These are phyloP conservation scores for Cyprinodon variegatus DNA, from an alignment of 2,113 vertebrate species.

Conservation along the genomic window DNA sequence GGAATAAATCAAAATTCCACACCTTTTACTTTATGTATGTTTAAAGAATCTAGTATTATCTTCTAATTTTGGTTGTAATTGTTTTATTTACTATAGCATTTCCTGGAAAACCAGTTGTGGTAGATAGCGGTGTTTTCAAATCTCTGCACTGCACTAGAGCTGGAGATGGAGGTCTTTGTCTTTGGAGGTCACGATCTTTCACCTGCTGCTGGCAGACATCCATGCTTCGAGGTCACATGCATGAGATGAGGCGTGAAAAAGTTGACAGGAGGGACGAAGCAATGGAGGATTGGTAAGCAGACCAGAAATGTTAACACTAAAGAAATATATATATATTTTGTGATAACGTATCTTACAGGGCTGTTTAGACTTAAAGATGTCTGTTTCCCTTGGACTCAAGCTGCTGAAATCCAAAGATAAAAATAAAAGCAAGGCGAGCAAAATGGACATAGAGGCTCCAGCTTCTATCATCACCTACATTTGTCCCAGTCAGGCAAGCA, in stretches of 20 bases:
- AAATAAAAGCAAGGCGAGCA: background rate
- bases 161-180: conserved; percentile 50
- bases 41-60: background rate
- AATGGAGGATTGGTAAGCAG: conserved; percentile 11
- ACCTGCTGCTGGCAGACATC: conserved; percentile 58
- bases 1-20: background rate
- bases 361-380: background rate
- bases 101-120: conserved; percentile 1
- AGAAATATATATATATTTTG: background rate
- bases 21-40: background rate
- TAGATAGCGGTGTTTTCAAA: conserved; percentile 41
- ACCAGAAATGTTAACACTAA: background rate
- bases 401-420: conserved; percentile 3
- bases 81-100: background rate
- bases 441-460: conserved; percentile 38
- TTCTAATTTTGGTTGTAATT: background rate
- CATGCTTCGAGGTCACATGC: conserved; percentile 57
- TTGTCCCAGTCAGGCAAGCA: conserved; percentile 22
- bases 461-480: conserved; percentile 46
- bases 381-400: background rate
- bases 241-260: conserved; percentile 59
- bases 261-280: conserved; percentile 27
- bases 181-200: conserved; percentile 64
- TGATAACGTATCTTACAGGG: background rate
- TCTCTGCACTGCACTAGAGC: conserved; percentile 29